These are phyloP conservation scores for Diacarnus erythraeanus DNA, from an alignment of 37 sponge, comb jelly and placozoan genomes.

Conservation along the genomic window DNA sequence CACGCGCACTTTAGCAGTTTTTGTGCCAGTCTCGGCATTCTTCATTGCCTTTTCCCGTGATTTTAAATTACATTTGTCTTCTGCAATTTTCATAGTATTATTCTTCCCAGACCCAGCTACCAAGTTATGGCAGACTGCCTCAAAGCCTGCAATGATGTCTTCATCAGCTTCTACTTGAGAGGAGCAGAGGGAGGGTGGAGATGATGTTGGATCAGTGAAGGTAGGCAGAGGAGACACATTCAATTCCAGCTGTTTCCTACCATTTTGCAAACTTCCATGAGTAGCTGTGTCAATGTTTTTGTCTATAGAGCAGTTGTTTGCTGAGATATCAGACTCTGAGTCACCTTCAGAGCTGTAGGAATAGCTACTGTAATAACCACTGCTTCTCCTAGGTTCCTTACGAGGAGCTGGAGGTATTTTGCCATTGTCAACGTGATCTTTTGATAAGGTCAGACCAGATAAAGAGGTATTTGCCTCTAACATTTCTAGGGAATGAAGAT, in stretches of 20 bases:
- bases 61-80: too few relatives aligned
- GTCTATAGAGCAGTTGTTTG: too few relatives aligned
- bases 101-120: conserved; percentile 13
- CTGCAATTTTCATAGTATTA: too few relatives aligned
- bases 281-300: neutral
- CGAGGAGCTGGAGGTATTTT: too few relatives aligned
- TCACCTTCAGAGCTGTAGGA: neutral
- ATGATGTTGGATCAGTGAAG: neutral
- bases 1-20: neutral
- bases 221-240: neutral
- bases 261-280: neutral
- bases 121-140: conserved; percentile 7
- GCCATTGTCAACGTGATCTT: too few relatives aligned
- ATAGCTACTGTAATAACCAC: conserved; percentile 6
- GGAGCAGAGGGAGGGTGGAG: conserved; percentile 16
- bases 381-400: neutral
- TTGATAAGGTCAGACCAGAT: too few relatives aligned
- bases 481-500: too few relatives aligned
- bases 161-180: conserved; percentile 24
- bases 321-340: neutral
- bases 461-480: too few relatives aligned
- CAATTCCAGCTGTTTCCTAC: neutral
- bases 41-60: neutral
- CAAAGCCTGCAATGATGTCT: conserved; percentile 18
- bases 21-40: neutral